Percentiles rank a stretch among this genome's conserved stretches.
These are phyloP conservation scores for Cryptoprocta ferox DNA, from an alignment of 2,797 vertebrate genomes.

Conservation along the genomic window DNA sequence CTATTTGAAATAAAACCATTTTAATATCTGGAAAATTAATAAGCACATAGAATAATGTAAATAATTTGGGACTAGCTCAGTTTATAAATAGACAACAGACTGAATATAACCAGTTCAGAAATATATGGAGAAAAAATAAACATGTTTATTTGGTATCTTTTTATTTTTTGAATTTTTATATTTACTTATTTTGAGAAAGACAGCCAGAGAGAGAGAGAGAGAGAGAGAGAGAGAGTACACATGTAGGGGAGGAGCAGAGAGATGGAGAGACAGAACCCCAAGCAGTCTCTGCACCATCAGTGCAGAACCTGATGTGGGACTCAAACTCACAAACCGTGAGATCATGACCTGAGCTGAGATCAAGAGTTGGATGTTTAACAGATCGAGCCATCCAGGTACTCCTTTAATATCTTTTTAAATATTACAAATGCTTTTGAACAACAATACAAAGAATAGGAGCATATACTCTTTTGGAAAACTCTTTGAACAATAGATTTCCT, in stretches of 20 bases:
- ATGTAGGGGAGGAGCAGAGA: too few relatives aligned
- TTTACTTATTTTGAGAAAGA: too few relatives aligned
- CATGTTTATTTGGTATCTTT: background rate
- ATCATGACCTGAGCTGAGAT: too few relatives aligned
- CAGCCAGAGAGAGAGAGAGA: too few relatives aligned
- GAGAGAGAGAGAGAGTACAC: too few relatives aligned
- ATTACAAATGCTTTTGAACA: background rate
- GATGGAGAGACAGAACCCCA: too few relatives aligned
- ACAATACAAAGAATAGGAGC: background rate
- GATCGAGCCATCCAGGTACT: too few relatives aligned
- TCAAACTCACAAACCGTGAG: too few relatives aligned
- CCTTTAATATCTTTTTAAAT: conserved; percentile 8
- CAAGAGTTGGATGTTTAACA: too few relatives aligned
- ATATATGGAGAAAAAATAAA: background rate
- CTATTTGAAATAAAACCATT: background rate
- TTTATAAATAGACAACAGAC: background rate
- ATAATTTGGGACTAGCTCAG: background rate
- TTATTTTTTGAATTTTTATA: background rate
- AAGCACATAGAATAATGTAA: background rate
- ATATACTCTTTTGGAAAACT: background rate
- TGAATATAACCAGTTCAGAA: background rate
- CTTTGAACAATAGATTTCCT: background rate
- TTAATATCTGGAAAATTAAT: background rate
- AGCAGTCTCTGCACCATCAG: too few relatives aligned
- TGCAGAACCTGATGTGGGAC: too few relatives aligned